Evolutionary conservation across 37 sponge, comb jelly and placozoan species (phyloP).

Genomic region (Tethya wilhelma): DNA sequence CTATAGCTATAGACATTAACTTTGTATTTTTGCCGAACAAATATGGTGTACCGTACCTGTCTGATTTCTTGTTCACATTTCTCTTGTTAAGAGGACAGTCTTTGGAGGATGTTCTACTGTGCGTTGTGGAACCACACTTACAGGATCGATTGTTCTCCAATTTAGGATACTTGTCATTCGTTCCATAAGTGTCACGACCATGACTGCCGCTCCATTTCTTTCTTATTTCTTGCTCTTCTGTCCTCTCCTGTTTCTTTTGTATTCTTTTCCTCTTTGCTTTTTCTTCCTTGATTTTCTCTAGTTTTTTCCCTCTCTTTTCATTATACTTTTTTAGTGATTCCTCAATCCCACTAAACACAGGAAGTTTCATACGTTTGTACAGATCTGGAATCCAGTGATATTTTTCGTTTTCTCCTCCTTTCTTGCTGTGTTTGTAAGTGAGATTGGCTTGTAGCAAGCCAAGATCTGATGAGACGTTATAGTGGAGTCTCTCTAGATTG

Average conservation of each 20-base stretch:
- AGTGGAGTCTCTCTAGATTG: conserved; percentile 18
- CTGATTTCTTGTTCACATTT: too few relatives aligned
- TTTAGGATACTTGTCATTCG: too few relatives aligned
- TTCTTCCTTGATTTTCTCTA: background rate
- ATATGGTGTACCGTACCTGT: too few relatives aligned
- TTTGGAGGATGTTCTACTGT: too few relatives aligned
- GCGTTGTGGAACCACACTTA: too few relatives aligned
- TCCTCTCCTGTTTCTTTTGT: background rate
- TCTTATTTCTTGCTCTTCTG: background rate
- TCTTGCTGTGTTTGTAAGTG: background rate
- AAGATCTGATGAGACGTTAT: conserved; percentile 11
- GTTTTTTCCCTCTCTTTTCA: background rate
- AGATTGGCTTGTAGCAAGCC: conserved; percentile 16
- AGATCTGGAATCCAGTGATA: conserved; percentile 34
- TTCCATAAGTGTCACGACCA: conserved; percentile 17
- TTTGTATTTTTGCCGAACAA: too few relatives aligned
- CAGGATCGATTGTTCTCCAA: too few relatives aligned
- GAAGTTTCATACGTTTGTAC: background rate
- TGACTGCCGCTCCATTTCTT: conserved; percentile 7
- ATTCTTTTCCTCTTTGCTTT: background rate
- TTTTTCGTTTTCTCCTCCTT: background rate
- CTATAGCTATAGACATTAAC: too few relatives aligned
- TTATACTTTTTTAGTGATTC: background rate
- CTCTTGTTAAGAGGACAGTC: too few relatives aligned
- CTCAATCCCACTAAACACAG: background rate